phyloP scores from a whole-genome alignment of 2,888 invertebrate species.

The Tenodera sinensis region DNA sequence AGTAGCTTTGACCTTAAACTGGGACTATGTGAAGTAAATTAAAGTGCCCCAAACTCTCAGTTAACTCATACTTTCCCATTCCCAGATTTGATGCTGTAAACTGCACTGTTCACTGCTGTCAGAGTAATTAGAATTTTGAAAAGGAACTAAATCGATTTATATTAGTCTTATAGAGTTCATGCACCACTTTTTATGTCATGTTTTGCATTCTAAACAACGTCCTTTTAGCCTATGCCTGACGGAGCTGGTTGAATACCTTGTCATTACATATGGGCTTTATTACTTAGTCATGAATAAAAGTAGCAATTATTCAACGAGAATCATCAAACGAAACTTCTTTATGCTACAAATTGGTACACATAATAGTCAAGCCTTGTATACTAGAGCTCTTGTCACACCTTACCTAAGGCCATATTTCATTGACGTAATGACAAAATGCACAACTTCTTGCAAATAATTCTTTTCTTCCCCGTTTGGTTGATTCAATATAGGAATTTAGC shows the following conservation, averaged over 20 bases:
- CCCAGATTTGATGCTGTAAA: too few relatives aligned
- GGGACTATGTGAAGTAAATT: too few relatives aligned
- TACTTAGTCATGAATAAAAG: neutral
- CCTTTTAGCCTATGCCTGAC: neutral
- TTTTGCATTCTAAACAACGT: neutral
- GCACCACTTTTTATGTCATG: neutral
- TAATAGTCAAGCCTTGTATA: neutral
- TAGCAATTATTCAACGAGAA: neutral
- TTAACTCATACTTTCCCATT: too few relatives aligned
- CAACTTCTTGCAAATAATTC: neutral
- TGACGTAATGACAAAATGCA: neutral
- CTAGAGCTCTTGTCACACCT: neutral
- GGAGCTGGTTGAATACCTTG: neutral
- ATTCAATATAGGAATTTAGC: neutral
- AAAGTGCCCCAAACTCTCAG: too few relatives aligned
- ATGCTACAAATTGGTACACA: neutral
- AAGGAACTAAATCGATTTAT: too few relatives aligned
- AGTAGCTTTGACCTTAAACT: neutral
- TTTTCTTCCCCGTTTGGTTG: neutral
- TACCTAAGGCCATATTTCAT: conserved; percentile 11
- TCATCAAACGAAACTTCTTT: neutral
- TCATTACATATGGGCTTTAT: neutral
- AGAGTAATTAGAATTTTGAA: too few relatives aligned
- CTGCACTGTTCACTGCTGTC: too few relatives aligned
- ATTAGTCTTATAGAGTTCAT: neutral